A percentile compares a stretch with the other conserved stretches of the same genome.
These are phyloP conservation scores for Larimichthys polyactis DNA, from an alignment of 2,113 vertebrate species.

Conservation along the genomic window DNA sequence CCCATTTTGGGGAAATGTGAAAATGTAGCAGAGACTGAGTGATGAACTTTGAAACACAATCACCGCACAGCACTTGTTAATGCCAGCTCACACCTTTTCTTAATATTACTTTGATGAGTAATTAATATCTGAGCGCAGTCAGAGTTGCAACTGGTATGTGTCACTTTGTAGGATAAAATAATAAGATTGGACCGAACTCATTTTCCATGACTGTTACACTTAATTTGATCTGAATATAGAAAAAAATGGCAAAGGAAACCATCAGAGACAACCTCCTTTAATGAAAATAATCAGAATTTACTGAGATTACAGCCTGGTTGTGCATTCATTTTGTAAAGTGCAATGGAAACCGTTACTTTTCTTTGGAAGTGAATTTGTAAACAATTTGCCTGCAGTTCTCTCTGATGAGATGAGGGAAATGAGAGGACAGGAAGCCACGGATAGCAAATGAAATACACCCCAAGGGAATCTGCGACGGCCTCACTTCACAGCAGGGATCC, in stretches of 20 bases:
- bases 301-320: background rate
- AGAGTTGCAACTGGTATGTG: conserved; percentile 1
- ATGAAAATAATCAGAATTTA: conserved; percentile 18
- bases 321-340: conserved; percentile 19
- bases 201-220: conserved; percentile 3
- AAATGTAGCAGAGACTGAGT: conserved; percentile 39
- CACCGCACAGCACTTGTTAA: conserved; percentile 30
- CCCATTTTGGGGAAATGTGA: conserved; percentile 62
- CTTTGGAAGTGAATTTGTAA: conserved; percentile 44
- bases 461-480: conserved; percentile 16
- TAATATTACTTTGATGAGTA: conserved; percentile 51
- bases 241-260: background rate
- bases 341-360: conserved; percentile 2
- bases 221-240: conserved; percentile 4
- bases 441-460: conserved; percentile 49
- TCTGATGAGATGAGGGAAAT: conserved; percentile 52
- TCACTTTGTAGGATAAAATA: conserved; percentile 5
- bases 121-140: conserved; percentile 50
- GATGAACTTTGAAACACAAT: conserved; percentile 67
- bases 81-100: conserved; percentile 42
- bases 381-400: conserved; percentile 44
- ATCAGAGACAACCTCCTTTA: background rate
- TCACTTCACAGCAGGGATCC: conserved; percentile 35
- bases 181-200: background rate
- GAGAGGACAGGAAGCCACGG: conserved; percentile 44